Evolutionary conservation across 37 sponge, comb jelly and placozoan species (phyloP).

Genomic region (Theonella swinhoei): DNA sequence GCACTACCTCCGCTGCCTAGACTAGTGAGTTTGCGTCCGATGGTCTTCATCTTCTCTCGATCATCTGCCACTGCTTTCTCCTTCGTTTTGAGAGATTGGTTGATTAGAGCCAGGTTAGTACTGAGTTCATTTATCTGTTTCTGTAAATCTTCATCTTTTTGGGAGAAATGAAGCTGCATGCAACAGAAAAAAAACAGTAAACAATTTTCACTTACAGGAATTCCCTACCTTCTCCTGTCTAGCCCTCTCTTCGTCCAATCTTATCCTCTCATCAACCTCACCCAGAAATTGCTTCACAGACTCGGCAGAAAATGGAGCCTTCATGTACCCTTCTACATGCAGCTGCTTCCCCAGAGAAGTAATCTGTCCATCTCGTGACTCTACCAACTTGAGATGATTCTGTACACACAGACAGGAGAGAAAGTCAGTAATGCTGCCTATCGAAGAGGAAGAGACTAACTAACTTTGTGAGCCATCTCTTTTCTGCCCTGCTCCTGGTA

Average conservation of each 20-base stretch:
- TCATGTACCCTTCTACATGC: background rate
- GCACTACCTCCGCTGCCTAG: slow-evolving; percentile 49
- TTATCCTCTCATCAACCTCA: slow-evolving; percentile 1
- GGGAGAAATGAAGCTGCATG: slow-evolving; percentile 18
- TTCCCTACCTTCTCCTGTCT: slow-evolving; percentile 33
- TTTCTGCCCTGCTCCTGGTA: slow-evolving; percentile 37
- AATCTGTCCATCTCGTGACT: slow-evolving; percentile 26
- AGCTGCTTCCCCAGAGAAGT: slow-evolving; percentile 22
- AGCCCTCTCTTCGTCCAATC: slow-evolving; percentile 17
- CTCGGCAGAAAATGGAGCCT: slow-evolving; percentile 13
- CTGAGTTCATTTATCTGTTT: slow-evolving; percentile 48
- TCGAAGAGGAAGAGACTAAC: background rate
- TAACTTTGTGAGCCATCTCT: slow-evolving; percentile 42
- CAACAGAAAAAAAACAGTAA: background rate
- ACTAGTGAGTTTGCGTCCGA: slow-evolving; percentile 9
- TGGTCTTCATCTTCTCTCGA: slow-evolving; percentile 16
- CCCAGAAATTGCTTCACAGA: slow-evolving; percentile 25
- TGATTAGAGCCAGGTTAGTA: slow-evolving; percentile 48
- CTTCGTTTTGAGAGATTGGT: slow-evolving; percentile 54
- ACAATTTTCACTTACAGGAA: background rate
- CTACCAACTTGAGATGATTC: slow-evolving; percentile 42
- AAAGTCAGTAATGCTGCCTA: background rate
- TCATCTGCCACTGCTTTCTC: slow-evolving; percentile 51
- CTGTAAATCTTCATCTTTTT: slow-evolving; percentile 38
- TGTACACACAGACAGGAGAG: background rate